Evolutionary conservation across 2,113 vertebrate genomes (phyloP).

Genomic region (Pavo muticus): DNA sequence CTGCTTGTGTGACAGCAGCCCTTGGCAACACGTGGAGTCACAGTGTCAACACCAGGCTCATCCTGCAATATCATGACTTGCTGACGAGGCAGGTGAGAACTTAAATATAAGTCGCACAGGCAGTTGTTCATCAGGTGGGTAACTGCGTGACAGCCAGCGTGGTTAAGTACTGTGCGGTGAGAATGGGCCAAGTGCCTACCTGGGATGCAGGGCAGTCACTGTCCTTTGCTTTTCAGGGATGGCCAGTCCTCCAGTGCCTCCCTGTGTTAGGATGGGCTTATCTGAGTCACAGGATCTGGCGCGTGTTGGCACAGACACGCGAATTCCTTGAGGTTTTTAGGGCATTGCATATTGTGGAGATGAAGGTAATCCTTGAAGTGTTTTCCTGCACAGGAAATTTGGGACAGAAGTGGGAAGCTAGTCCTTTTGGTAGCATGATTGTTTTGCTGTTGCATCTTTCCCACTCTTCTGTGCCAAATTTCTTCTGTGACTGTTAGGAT

Average conservation of each 20-base stretch:
- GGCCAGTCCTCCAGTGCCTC: background rate
- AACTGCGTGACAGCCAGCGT: background rate
- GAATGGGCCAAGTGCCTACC: background rate
- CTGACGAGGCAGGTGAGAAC: constrained; percentile 81
- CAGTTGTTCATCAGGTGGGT: background rate
- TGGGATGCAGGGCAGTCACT: background rate
- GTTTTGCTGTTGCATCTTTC: background rate
- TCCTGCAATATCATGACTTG: constrained; percentile 79
- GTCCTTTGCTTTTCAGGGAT: background rate
- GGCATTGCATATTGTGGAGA: background rate
- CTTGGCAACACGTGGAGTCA: constrained; percentile 90
- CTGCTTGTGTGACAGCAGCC: constrained; percentile 81
- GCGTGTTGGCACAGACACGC: background rate
- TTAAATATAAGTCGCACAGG: background rate
- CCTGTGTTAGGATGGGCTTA: background rate
- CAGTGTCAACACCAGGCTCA: constrained; percentile 85
- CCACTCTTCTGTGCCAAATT: background rate
- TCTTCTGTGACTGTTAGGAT: background rate
- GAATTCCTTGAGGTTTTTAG: background rate
- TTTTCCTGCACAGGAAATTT: background rate
- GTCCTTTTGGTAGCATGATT: background rate
- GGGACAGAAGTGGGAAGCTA: background rate
- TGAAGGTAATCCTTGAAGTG: background rate
- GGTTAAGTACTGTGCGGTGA: background rate
- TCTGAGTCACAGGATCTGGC: background rate